Evolutionary conservation across 2,797 vertebrate genomes (phyloP), one percentile per base, ranked within the genome.

Genomic region (Phataginus tricuspis): DNA sequence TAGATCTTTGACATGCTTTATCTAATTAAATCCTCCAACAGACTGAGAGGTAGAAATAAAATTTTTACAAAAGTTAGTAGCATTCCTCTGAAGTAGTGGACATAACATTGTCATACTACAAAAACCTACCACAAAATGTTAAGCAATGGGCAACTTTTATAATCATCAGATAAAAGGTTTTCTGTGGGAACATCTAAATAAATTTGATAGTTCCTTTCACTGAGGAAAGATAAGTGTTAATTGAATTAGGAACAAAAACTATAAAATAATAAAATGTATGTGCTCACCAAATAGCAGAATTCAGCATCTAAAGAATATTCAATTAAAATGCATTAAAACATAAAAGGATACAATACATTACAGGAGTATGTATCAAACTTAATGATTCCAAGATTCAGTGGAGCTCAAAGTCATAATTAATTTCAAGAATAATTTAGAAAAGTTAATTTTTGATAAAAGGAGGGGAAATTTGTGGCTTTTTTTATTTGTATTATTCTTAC

Each of bases 401-500:
- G 12, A 39, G 7, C 84, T 29, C 59, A 93, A 93, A 96, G 14
- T 37, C 79, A 42, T 49, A 71, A 94, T 92, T 80, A 92, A 80
- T 86, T 97, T 85, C 59, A 83, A 91, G 31, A 91, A 63, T 21
- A 78, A 29, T 42, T 84, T 53, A 53, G 21, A 69, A 72, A 53
- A 95, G 77, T 75, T 91, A 66, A 86, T 74, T 88, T 95, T 92
- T 94, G 7, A 61, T 82, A 75, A 64, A 91, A 93, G 31, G 10
- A 34, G 18, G 5, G n/a, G 7, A 45, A 7, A 23, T 84, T 12
- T 86, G n/a, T 63, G 27, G 49, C 34, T 19, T 34, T 94, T 94
- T 68, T 71, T 72, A 5, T 74, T 84, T 12, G 29, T 45, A 84
- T 75, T 49, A 34, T 61, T 95, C 27, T 89, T 51, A 63, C 27